A percentile compares a stretch with the other conserved stretches of the same genome.
phyloP scores from a whole-genome alignment of 2,113 vertebrate genomes.

The Leuciscus idus region DNA sequence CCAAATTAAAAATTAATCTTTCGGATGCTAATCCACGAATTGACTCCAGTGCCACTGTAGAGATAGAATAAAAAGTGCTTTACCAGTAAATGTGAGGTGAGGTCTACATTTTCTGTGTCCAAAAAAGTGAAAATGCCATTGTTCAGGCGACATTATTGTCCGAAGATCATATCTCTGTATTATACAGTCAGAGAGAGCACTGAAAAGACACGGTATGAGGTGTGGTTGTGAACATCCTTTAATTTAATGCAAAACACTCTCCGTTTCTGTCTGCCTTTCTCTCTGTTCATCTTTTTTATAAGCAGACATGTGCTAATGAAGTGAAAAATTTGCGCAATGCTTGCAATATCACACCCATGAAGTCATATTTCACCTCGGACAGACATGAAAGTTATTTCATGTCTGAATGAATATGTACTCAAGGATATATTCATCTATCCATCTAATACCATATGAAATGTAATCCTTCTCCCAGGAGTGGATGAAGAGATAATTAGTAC shows the following conservation, averaged over 20 bases:
- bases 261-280: background rate
- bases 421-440: conserved; percentile 15
- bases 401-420: conserved; percentile 33
- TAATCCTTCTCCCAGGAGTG: conserved; percentile 29
- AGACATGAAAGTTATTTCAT: conserved; percentile 33
- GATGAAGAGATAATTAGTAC: conserved; percentile 34
- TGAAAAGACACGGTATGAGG: background rate
- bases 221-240: background rate
- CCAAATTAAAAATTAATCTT: conserved; percentile 13
- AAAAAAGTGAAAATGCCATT: background rate
- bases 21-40: background rate
- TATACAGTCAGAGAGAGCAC: background rate
- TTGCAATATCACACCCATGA: conserved; percentile 32
- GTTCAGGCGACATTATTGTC: background rate
- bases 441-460: conserved; percentile 20
- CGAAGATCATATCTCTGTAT: background rate
- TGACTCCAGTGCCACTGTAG: background rate
- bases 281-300: conserved; percentile 2
- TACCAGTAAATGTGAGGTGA: background rate
- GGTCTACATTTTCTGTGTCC: background rate
- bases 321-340: background rate
- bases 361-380: conserved; percentile 34
- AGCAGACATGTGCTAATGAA: conserved; percentile 35
- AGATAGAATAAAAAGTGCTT: conserved; percentile 14
- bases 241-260: conserved; percentile 24